Evolutionary conservation across 2,797 vertebrate genomes (phyloP).

Genomic region (Pyrocephalus nanus): DNA sequence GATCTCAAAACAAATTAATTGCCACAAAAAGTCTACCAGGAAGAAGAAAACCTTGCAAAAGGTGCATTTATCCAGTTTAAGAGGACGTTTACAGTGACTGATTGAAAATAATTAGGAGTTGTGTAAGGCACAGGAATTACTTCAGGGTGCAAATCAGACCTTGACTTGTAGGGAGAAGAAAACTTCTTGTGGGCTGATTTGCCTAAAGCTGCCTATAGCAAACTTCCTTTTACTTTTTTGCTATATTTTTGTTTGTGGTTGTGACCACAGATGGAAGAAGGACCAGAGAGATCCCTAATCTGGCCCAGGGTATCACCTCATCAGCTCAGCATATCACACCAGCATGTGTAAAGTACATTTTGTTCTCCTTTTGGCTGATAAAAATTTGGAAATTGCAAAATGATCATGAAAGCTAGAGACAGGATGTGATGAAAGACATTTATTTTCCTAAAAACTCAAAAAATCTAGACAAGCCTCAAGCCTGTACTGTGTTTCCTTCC

Average conservation of each 20-base stretch:
- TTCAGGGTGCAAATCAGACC: background rate
- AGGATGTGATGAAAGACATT: background rate
- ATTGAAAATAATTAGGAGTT: background rate
- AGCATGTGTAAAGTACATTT: background rate
- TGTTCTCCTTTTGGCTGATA: background rate
- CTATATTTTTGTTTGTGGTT: background rate
- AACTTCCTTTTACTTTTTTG: background rate
- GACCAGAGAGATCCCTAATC: background rate
- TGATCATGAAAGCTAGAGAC: background rate
- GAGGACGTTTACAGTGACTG: background rate
- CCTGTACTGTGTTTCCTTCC: conserved; percentile 10
- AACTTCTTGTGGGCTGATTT: background rate
- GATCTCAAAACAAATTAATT: background rate
- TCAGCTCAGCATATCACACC: background rate
- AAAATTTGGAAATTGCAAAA: conserved; percentile 11
- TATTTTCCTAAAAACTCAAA: background rate
- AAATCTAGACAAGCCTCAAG: background rate
- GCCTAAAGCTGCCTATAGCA: background rate
- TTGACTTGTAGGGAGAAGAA: background rate
- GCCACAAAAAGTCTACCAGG: background rate
- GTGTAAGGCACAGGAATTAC: background rate
- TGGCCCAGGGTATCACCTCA: background rate
- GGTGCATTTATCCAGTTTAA: background rate
- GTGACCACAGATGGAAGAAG: background rate
- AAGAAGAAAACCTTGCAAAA: background rate